Evolutionary conservation across 1,140 invertebrate species (phyloP), one percentile per base, ranked within the genome.

Genomic region (Brachionus calyciflorus): DNA sequence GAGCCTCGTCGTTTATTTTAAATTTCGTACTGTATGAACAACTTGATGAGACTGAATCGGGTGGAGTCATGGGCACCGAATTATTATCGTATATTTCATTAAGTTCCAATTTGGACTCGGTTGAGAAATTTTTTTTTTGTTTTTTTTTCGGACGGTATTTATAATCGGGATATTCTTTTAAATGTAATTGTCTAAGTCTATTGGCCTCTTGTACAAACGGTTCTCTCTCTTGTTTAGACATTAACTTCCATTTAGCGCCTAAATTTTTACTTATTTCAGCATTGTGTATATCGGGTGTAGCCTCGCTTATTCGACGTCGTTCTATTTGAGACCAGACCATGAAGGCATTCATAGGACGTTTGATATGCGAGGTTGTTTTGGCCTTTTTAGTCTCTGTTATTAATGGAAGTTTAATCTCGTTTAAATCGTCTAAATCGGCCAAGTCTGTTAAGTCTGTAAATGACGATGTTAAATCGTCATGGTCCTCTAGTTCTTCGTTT

Each of bases 331-430:
- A 73, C 83, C 83, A 87, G 6, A 86, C 84, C 86, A 86, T 86
- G 79, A 87, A 98, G 0, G 96, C 96, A 84, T 99, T 99, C 94
- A 98, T 97, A 21, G 96, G 96, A 81, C 96, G 88, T 81, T 99
- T 99, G 81, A 99, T 95, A 19, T 73, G 68, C 3, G 33, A 9
- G 53, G 33, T 37, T 37, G 3, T 37, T 37, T 37, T 37, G 33
- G 33, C 33, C 4, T 3, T 37, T 37, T 37, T 37, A 37, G 3
- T 5, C 9, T 9, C 9, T 37, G 33, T 37, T 5, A 3, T 37
- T 37, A n/a, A n/a, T n/a, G n/a, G n/a, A n/a, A n/a, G 33, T 37
- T 37, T 37, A 9, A 37, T 5, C 33, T 37, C 33, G 33, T 37
- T 37, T 37, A 37, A 37, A 3, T 37, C 33, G 33, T 37, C 33